phyloP scores from a whole-genome alignment of 2,888 invertebrate genomes.

The Chamaedrilus cognettii region DNA sequence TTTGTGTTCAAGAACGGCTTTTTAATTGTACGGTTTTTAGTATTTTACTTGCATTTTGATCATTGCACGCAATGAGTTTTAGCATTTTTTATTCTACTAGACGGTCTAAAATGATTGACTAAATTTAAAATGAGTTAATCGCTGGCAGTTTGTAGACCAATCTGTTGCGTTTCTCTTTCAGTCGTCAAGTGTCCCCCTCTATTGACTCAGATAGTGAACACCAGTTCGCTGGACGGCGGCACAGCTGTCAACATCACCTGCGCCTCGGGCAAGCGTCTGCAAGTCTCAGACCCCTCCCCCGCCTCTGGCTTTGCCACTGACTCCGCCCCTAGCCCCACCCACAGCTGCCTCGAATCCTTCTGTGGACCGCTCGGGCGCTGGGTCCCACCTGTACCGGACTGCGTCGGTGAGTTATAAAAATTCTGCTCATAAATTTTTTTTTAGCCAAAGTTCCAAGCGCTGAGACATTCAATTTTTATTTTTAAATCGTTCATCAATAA shows the following conservation, averaged over 20 bases:
- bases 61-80: too few relatives aligned
- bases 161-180: not conserved
- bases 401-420: not conserved
- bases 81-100: too few relatives aligned
- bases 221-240: not conserved
- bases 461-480: too few relatives aligned
- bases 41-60: too few relatives aligned
- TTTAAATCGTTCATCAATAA: too few relatives aligned
- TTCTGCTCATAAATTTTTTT: too few relatives aligned
- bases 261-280: not conserved
- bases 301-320: too few relatives aligned
- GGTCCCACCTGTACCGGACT: not conserved
- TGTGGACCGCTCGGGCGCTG: not conserved
- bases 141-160: too few relatives aligned
- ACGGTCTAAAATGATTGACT: not conserved
- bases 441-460: too few relatives aligned
- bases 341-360: not conserved
- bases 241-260: not conserved
- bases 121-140: not conserved
- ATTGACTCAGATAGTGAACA: not conserved
- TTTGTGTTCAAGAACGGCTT: too few relatives aligned
- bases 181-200: constrained; percentile 1
- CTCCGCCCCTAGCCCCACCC: not conserved
- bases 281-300: too few relatives aligned
- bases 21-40: too few relatives aligned